phyloP scores from a whole-genome alignment of 2,113 vertebrate genomes.

The Melanerpes aurifrons region DNA sequence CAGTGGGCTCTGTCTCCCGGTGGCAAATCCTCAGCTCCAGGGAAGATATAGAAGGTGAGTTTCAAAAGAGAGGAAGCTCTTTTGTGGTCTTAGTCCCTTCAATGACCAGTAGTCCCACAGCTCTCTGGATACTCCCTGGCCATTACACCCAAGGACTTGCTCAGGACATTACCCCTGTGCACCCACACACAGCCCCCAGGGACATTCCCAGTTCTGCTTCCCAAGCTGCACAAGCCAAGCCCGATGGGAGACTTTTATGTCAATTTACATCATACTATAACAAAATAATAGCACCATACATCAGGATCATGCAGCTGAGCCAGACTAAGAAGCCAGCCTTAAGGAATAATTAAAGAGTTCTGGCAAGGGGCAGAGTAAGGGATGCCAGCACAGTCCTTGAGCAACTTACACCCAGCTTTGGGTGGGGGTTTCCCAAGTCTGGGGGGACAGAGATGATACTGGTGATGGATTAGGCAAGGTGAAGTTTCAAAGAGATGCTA shows the following conservation, averaged over 20 bases:
- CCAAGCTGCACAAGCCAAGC: rapidly evolving
- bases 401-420: neutral
- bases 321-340: neutral
- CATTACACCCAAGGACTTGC: neutral
- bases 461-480: neutral
- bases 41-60: neutral
- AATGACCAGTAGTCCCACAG: rapidly evolving
- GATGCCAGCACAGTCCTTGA: neutral
- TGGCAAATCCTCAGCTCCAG: neutral
- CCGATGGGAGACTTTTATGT: neutral
- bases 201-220: rapidly evolving
- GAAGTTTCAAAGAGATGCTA: neutral
- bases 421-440: neutral
- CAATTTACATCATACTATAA: neutral
- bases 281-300: neutral
- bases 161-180: rapidly evolving
- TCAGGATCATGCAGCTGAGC: neutral
- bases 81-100: neutral
- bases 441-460: neutral
- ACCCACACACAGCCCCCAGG: neutral
- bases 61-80: neutral
- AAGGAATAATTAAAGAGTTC: neutral
- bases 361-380: neutral
- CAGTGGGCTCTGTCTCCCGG: neutral
- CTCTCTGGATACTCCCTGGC: neutral